Evolutionary conservation across 2,888 invertebrate species (phyloP).

Genomic region (Eumacrocentrus americanus): DNA sequence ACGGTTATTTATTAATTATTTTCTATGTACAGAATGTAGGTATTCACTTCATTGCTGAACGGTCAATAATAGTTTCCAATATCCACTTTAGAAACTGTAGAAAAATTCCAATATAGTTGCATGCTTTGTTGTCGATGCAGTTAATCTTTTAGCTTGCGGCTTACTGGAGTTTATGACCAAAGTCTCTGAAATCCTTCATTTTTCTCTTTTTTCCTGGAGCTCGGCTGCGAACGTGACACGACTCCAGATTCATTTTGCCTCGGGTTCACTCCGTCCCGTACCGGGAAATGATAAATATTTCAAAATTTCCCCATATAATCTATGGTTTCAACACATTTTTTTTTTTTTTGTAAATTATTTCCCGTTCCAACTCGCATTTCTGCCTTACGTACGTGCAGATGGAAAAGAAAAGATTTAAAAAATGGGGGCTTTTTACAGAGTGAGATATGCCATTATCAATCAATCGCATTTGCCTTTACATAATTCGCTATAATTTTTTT

Average conservation of each 20-base stretch:
- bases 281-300: slow-evolving; percentile 34
- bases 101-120: slow-evolving; percentile 16
- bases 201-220: slow-evolving; percentile 18
- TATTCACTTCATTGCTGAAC: slow-evolving; percentile 25
- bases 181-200: slow-evolving; percentile 33
- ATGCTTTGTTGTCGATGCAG: slow-evolving; percentile 16
- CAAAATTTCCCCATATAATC: slow-evolving; percentile 17
- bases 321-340: slow-evolving; percentile 5
- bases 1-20: no score
- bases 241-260: slow-evolving; percentile 27
- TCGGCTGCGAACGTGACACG: slow-evolving; percentile 33
- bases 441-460: no score
- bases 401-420: no score
- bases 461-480: no score
- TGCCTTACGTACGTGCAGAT: no score
- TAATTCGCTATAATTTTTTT: no score
- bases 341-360: neutral
- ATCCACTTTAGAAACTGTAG: slow-evolving; percentile 19
- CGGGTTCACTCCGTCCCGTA: slow-evolving; percentile 6
- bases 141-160: slow-evolving; percentile 38
- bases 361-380: no score
- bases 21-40: no score
- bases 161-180: slow-evolving; percentile 35
- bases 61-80: slow-evolving; percentile 36
- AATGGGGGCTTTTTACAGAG: no score